phyloP scores from a whole-genome alignment of 2,888 invertebrate species.

The Epinotia ramella region DNA sequence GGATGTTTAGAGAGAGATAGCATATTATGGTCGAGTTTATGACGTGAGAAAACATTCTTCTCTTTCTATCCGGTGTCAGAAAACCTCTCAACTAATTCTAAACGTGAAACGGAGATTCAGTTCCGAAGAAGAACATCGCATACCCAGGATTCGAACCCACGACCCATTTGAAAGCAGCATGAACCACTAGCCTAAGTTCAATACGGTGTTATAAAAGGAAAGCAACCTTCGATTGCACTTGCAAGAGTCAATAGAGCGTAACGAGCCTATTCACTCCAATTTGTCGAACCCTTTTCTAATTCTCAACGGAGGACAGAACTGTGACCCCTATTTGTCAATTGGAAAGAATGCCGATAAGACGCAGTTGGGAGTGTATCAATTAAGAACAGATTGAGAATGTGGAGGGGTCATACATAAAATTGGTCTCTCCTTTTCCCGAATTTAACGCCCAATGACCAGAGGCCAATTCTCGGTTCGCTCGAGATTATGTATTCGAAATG shows the following conservation, averaged over 20 bases:
- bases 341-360: slow-evolving; percentile 17
- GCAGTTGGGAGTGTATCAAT: background rate
- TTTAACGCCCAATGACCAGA: no score
- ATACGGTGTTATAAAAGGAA: background rate
- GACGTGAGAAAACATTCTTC: background rate
- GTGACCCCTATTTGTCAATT: slow-evolving; percentile 30
- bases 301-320: slow-evolving; percentile 29
- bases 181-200: background rate
- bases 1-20: background rate
- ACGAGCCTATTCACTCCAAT: slow-evolving; percentile 6
- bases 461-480: no score
- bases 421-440: background rate
- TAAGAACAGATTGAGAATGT: background rate
- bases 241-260: slow-evolving; percentile 28
- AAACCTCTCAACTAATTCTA: no score
- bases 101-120: no score
- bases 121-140: no score
- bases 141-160: no score
- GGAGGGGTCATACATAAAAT: background rate
- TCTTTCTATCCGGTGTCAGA: no score
- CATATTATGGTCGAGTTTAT: background rate
- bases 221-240: slow-evolving; percentile 16
- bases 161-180: no score
- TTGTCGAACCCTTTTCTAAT: slow-evolving; percentile 36
- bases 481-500: no score